phyloP scores from a whole-genome alignment of 2,113 vertebrate genomes.

The Galbula dea region DNA sequence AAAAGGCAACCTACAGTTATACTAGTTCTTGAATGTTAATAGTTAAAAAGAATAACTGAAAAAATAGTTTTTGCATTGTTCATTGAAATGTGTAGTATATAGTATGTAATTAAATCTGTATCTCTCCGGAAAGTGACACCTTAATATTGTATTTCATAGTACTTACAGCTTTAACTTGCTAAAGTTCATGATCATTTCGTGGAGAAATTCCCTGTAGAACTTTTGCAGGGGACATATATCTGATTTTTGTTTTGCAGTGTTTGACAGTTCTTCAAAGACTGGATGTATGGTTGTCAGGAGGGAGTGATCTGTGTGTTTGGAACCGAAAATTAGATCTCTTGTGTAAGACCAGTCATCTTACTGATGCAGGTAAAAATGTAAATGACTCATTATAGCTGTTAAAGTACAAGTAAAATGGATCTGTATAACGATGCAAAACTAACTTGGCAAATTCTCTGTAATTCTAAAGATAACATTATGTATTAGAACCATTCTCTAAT shows the following conservation, averaged over 20 bases:
- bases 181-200: neutral
- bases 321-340: constrained; percentile 86
- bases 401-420: constrained; percentile 53
- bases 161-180: neutral
- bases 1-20: neutral
- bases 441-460: constrained; percentile 44
- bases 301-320: constrained; percentile 91
- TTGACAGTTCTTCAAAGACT: constrained; percentile 85
- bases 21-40: neutral
- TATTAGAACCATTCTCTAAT: neutral
- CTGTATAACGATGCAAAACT: constrained; percentile 47
- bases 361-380: constrained; percentile 84
- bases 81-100: neutral
- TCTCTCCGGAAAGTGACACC: neutral
- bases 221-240: constrained; percentile 30
- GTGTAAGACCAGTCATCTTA: constrained; percentile 83
- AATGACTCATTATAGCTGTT: constrained; percentile 49
- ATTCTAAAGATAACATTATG: constrained; percentile 53
- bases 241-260: constrained; percentile 79
- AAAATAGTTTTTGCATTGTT: neutral
- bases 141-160: neutral
- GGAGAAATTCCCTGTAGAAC: constrained; percentile 40
- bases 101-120: neutral
- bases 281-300: constrained; percentile 88
- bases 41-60: neutral